phyloP scores from a whole-genome alignment of 2,797 vertebrate species.

The Cichlasoma orientale region DNA sequence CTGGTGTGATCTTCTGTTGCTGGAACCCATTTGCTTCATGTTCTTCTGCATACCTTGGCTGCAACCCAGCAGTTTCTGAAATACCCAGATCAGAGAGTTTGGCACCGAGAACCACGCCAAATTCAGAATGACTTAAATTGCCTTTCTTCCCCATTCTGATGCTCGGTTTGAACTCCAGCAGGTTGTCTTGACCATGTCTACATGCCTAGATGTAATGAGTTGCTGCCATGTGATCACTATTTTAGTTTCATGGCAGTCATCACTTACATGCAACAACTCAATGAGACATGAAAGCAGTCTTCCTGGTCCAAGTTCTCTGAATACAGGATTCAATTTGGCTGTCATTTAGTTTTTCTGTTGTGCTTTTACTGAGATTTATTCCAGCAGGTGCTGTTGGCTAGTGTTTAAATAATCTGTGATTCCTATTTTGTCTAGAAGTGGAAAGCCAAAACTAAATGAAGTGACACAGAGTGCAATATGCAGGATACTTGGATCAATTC shows the following conservation, averaged over 20 bases:
- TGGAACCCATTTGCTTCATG: neutral
- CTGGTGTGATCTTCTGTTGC: neutral
- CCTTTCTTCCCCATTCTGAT: neutral
- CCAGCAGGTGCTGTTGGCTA: conserved; percentile 23
- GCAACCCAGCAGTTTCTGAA: neutral
- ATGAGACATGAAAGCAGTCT: neutral
- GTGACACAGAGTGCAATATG: neutral
- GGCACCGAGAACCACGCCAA: neutral
- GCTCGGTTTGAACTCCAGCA: neutral
- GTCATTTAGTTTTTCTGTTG: neutral
- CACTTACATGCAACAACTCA: neutral
- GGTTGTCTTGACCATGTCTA: neutral
- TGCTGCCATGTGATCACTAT: neutral
- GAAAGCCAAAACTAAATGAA: conserved; percentile 5
- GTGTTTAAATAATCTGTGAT: conserved; percentile 13
- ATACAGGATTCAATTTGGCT: conserved; percentile 3
- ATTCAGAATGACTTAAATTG: neutral
- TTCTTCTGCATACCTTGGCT: neutral
- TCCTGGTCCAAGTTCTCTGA: conserved; percentile 2
- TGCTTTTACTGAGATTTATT: conserved; percentile 1
- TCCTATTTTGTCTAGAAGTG: conserved; percentile 2
- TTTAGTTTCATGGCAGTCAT: neutral
- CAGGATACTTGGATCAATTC: neutral
- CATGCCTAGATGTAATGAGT: neutral
- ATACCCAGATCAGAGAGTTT: neutral